These are phyloP conservation scores for Diaphora mendica DNA, from an alignment of 2,888 invertebrate species.

Conservation along the genomic window DNA sequence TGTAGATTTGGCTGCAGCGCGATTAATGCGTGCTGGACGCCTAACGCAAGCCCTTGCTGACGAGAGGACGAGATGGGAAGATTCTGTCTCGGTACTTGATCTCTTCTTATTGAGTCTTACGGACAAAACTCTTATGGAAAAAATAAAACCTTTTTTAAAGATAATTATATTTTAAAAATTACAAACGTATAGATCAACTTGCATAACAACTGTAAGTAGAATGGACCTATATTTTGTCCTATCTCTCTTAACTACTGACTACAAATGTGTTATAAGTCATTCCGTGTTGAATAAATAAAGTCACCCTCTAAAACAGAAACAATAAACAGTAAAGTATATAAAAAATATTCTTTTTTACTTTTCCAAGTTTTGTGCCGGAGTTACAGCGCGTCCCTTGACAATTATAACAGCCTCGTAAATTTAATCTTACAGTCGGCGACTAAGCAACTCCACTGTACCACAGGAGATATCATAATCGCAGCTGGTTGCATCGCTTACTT, in stretches of 20 bases:
- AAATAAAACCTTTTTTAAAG: background rate
- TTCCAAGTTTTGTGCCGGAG: too few relatives aligned
- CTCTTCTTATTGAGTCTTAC: background rate
- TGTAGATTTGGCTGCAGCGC: constrained; percentile 91
- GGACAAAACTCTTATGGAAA: background rate
- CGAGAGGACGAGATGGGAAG: constrained; percentile 94
- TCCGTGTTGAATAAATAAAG: background rate
- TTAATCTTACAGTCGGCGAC: constrained; percentile 85
- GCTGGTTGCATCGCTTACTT: constrained; percentile 96
- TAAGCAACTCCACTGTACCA: constrained; percentile 89
- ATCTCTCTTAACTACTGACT: background rate
- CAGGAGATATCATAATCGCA: constrained; percentile 95
- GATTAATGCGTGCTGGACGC: constrained; percentile 93
- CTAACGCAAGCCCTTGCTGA: constrained; percentile 95
- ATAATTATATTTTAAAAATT: background rate
- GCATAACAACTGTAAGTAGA: background rate
- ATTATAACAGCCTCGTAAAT: background rate
- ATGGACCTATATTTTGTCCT: background rate
- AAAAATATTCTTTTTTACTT: background rate
- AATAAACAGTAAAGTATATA: background rate
- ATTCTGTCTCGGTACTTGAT: constrained; percentile 86
- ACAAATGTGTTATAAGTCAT: too few relatives aligned
- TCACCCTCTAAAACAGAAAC: background rate
- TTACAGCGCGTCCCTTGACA: background rate
- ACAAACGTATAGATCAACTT: background rate